phyloP scores from a whole-genome alignment of 2,888 invertebrate genomes.

The Brenthis hecate region DNA sequence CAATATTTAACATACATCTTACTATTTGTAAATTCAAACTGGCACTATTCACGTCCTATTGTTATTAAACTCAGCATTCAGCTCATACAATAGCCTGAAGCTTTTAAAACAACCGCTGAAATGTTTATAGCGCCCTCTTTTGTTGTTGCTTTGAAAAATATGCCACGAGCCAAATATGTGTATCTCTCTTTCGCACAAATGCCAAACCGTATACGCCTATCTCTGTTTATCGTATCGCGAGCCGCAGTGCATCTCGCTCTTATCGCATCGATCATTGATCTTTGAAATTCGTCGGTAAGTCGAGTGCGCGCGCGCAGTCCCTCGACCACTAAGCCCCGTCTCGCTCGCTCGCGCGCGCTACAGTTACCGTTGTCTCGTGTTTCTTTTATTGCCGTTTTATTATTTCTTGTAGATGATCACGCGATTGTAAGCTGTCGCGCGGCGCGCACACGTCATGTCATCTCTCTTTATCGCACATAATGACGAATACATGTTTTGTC shows the following conservation, averaged over 20 bases:
- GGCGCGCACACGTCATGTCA: constrained; percentile 79
- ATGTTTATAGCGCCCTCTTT: constrained; percentile 64
- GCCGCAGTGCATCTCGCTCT: constrained; percentile 68
- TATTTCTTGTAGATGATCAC: constrained; percentile 83
- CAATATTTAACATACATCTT: constrained; percentile 37
- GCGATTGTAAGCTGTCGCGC: constrained; percentile 81
- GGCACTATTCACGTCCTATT: constrained; percentile 34
- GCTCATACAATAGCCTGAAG: constrained; percentile 31
- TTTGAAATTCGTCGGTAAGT: constrained; percentile 79
- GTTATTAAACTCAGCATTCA: constrained; percentile 40
- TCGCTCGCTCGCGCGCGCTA: constrained; percentile 65
- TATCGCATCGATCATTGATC: constrained; percentile 81
- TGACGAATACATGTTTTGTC: constrained; percentile 47
- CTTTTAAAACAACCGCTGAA: constrained; percentile 39
- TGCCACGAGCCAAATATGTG: constrained; percentile 73
- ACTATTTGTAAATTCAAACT: constrained; percentile 30
- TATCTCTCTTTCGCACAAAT: constrained; percentile 50
- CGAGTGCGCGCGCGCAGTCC: constrained; percentile 76
- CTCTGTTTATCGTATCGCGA: constrained; percentile 52
- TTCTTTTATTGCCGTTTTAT: constrained; percentile 83
- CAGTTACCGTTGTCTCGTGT: constrained; percentile 75
- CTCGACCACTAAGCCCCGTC: constrained; percentile 67
- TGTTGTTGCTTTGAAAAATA: constrained; percentile 39
- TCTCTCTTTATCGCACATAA: constrained; percentile 51
- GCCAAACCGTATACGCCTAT: constrained; percentile 44